These are phyloP conservation scores for Sinocyclocheilus rhinocerous DNA, from an alignment of 2,113 vertebrate species.

Conservation along the genomic window DNA sequence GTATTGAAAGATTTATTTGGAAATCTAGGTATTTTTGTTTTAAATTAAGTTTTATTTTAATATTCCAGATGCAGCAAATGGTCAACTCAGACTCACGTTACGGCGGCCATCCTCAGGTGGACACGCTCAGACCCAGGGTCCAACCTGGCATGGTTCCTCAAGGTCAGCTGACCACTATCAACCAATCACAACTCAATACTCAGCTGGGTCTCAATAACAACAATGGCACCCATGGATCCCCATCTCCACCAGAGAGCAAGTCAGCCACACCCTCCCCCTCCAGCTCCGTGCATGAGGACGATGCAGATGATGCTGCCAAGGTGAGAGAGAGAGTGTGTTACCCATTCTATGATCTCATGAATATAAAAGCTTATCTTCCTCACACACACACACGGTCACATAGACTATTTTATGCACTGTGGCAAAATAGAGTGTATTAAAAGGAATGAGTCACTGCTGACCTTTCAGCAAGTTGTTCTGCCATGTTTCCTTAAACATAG, in stretches of 20 bases:
- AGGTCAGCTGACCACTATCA: conserved; percentile 91
- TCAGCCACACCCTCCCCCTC: conserved; percentile 97
- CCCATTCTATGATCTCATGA: conserved; percentile 49
- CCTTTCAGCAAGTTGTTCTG: conserved; percentile 38
- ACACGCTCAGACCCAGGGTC: conserved; percentile 87
- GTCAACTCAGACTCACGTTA: conserved; percentile 92
- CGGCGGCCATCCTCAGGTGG: conserved; percentile 88
- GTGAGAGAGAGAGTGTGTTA: conserved; percentile 69
- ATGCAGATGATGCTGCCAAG: conserved; percentile 91
- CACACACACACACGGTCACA: conserved; percentile 19
- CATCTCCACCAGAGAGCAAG: conserved; percentile 97
- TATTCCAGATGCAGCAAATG: conserved; percentile 94
- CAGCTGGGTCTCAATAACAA: conserved; percentile 88
- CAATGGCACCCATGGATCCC: conserved; percentile 87
- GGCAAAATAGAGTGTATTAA: conserved; percentile 23
- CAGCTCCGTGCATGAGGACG: conserved; percentile 97
- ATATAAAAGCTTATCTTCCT: conserved; percentile 23
- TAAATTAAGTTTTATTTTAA: conserved; percentile 35
- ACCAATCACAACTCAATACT: conserved; percentile 90
- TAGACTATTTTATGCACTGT: conserved; percentile 5
- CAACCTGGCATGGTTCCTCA: conserved; percentile 86
- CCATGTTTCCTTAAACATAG: conserved; percentile 32
- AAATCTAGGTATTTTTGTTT: not conserved
- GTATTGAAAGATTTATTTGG: not conserved
- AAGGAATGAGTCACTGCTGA: conserved; percentile 40